Conservation (phyloP, 2,888 invertebrate species). For the Dryobota labecula region DNA sequence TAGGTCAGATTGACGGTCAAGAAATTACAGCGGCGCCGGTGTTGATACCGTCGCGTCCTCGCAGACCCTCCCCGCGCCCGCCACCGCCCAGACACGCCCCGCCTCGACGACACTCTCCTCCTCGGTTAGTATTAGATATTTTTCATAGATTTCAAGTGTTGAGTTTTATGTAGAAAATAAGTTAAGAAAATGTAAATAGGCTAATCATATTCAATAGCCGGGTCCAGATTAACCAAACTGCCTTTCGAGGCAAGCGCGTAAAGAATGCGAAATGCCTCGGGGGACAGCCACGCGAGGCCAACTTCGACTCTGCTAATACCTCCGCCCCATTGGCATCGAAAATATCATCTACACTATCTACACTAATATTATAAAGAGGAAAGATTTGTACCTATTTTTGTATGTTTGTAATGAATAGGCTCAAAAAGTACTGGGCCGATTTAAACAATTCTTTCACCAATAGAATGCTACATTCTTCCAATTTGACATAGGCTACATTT, state of each 20-base stretch:
- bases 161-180: background rate
- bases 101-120: conserved; percentile 89
- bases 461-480: too few species aligned
- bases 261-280: background rate
- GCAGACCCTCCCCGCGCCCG: conserved; percentile 90
- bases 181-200: background rate
- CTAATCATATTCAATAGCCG: background rate
- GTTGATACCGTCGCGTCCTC: conserved; percentile 93
- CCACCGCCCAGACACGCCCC: conserved; percentile 90
- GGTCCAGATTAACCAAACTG: background rate
- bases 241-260: background rate
- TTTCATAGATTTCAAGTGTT: background rate
- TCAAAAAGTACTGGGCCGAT: too few species aligned
- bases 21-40: conserved; percentile 99
- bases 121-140: conserved; percentile 72
- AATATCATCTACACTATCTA: too few species aligned
- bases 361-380: too few species aligned
- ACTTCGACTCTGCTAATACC: background rate
- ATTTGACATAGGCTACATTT: too few species aligned
- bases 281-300: background rate
- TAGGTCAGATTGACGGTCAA: conserved; percentile 98
- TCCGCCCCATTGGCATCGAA: too few species aligned
- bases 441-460: too few species aligned
- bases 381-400: too few species aligned
- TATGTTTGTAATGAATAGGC: too few species aligned